Evolutionary conservation across 2,113 vertebrate species (phyloP).

Genomic region (Sorex araneus): DNA sequence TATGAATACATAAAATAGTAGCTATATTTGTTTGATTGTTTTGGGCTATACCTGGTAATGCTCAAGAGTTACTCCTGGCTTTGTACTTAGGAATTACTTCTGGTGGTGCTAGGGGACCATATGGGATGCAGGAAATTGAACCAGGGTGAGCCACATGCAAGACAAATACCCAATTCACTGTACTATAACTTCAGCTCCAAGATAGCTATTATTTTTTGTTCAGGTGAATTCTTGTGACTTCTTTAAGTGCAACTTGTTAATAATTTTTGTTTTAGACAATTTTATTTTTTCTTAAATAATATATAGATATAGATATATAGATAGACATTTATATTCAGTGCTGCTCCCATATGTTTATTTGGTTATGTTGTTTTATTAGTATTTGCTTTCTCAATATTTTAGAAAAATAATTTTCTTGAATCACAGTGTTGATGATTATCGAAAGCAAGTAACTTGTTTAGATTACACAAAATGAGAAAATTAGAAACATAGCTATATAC

Average conservation of each 20-base stretch:
- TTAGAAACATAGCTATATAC: not conserved
- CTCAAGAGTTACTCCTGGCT: no score
- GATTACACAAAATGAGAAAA: conserved; percentile 36
- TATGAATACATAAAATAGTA: no score
- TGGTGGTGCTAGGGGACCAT: no score
- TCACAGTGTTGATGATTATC: not conserved
- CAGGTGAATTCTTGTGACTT: not conserved
- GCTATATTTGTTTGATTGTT: not conserved
- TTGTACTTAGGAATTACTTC: no score
- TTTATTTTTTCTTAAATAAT: conserved; percentile 34
- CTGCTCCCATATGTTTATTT: not conserved
- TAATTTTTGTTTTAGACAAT: not conserved
- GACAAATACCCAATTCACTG: no score
- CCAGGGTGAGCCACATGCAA: no score
- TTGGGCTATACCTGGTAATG: no score
- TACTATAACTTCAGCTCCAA: no score
- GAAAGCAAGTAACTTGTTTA: conserved; percentile 4
- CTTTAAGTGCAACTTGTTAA: not conserved
- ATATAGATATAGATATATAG: not conserved
- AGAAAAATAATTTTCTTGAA: not conserved
- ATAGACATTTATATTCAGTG: not conserved
- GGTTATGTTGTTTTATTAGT: not conserved
- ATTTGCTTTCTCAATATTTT: conserved; percentile 3
- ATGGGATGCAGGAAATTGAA: no score
- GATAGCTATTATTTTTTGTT: not conserved